phyloP scores from a whole-genome alignment of 2,113 vertebrate species.

The Amphiprion percula region DNA sequence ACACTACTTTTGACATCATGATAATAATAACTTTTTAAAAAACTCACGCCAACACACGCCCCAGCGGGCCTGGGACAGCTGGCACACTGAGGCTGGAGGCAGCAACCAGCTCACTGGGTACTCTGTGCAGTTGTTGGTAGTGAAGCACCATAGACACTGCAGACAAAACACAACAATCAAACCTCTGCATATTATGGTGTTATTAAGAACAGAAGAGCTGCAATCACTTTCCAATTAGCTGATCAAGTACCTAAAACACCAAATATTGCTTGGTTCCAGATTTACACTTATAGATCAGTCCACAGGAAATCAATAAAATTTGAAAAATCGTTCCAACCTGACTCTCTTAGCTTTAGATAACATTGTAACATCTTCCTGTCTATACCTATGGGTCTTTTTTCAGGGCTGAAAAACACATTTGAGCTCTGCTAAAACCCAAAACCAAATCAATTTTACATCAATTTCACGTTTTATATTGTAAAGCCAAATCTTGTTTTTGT shows the following conservation, averaged over 20 bases:
- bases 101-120: slow-evolving; percentile 89
- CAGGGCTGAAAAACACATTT: no score
- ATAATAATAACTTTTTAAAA: neutral
- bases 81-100: slow-evolving; percentile 85
- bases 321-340: no score
- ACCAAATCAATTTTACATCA: no score
- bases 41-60: slow-evolving; percentile 91
- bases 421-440: no score
- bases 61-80: slow-evolving; percentile 88
- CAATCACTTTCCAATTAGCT: neutral
- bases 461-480: no score
- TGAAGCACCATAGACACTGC: slow-evolving; percentile 91
- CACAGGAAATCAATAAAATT: no score
- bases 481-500: no score
- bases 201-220: neutral
- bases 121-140: slow-evolving; percentile 85
- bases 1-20: neutral
- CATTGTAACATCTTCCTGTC: no score
- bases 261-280: neutral
- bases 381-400: no score
- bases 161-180: slow-evolving; percentile 16
- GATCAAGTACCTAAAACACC: neutral
- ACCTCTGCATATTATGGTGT: no score
- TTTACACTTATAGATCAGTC: neutral
- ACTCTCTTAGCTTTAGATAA: no score